These are phyloP conservation scores for Xestia sexstrigata DNA, from an alignment of 2,888 invertebrate genomes.

Conservation along the genomic window DNA sequence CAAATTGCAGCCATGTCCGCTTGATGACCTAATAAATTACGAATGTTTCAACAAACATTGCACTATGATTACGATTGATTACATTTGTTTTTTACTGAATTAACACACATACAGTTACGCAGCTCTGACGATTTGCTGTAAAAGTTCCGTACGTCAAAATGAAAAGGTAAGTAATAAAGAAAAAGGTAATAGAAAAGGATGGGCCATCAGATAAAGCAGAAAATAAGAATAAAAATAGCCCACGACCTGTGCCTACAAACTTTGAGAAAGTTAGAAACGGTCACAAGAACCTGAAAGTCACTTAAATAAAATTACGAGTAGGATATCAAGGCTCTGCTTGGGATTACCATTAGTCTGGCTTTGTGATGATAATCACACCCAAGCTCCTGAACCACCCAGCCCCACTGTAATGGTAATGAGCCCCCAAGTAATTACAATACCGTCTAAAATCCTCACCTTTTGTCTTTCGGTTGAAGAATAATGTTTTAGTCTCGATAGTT, in stretches of 20 bases:
- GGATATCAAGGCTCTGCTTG: constrained; percentile 3
- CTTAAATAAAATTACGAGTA: constrained; percentile 13
- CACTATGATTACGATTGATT: constrained; percentile 1
- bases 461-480: not conserved
- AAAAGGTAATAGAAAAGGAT: not conserved
- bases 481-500: not conserved
- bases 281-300: constrained; percentile 20
- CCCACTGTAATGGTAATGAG: constrained; percentile 68
- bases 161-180: not conserved
- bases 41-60: constrained; percentile 14
- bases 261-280: not conserved
- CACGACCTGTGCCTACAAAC: not conserved
- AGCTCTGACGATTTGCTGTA: not conserved
- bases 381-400: constrained; percentile 1
- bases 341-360: constrained; percentile 55
- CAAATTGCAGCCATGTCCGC: not conserved
- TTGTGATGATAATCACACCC: constrained; percentile 60
- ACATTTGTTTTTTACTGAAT: constrained; percentile 10
- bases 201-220: not conserved
- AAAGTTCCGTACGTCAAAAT: not conserved
- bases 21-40: not conserved
- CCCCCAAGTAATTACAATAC: constrained; percentile 65
- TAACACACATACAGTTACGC: not conserved
- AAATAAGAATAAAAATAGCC: not conserved
- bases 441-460: constrained; percentile 21